A percentile compares a stretch with the other conserved stretches of the same genome.
These are phyloP conservation scores for Platysteira castanea DNA, from an alignment of 2,113 vertebrate genomes.

Conservation along the genomic window DNA sequence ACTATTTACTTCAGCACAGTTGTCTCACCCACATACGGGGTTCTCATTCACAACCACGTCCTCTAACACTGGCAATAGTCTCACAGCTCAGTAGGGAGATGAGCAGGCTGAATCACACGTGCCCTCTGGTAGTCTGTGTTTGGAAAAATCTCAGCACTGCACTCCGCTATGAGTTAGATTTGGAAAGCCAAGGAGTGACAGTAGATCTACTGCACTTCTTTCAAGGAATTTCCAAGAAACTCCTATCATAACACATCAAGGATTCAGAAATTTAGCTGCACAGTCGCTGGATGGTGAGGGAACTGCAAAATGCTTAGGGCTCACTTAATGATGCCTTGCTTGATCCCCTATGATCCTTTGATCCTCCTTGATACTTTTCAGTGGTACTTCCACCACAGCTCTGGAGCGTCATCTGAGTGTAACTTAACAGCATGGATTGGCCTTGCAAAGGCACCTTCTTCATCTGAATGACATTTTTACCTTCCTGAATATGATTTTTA, in stretches of 20 bases:
- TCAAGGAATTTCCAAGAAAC: neutral
- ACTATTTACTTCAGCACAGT: conserved; percentile 10
- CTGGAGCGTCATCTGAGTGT: neutral
- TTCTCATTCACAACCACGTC: neutral
- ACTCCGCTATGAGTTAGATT: neutral
- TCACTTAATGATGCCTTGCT: neutral
- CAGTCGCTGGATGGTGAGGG: neutral
- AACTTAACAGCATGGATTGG: neutral
- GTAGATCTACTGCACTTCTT: neutral
- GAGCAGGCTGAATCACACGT: neutral
- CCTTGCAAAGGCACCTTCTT: neutral
- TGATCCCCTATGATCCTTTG: fast-evolving
- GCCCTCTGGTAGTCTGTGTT: neutral
- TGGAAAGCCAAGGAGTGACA: neutral
- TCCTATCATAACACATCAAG: neutral
- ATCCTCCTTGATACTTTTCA: neutral
- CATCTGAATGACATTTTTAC: neutral
- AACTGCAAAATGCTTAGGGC: neutral
- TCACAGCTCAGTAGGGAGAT: neutral
- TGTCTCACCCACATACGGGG: neutral
- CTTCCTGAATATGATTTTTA: neutral
- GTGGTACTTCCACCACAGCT: neutral
- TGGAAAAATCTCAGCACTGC: neutral
- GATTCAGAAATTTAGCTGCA: neutral
- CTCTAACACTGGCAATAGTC: neutral